Percentiles rank a stretch among this genome's conserved stretches.
These are phyloP conservation scores for Cheilosia scutellata DNA, from an alignment of 2,888 invertebrate genomes.

Conservation along the genomic window DNA sequence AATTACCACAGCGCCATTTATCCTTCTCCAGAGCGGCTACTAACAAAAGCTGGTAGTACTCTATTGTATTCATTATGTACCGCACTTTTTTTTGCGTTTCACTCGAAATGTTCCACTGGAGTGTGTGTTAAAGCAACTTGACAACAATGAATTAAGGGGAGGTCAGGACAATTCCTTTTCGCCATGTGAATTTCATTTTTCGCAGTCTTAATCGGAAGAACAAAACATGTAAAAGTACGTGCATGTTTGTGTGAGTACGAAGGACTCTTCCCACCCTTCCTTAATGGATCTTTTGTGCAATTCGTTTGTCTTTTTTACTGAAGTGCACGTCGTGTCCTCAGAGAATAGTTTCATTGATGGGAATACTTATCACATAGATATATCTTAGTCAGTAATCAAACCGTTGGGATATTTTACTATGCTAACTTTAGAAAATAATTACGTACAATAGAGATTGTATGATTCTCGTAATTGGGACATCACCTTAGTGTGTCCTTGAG, in stretches of 20 bases:
- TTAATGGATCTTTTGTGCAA: conserved; percentile 67
- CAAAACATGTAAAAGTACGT: conserved; percentile 45
- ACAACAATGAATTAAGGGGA: conserved; percentile 69
- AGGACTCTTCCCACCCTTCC: conserved; percentile 22
- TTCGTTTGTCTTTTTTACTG: conserved; percentile 12
- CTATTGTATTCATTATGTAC: conserved; percentile 14
- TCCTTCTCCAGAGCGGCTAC: conserved; percentile 2
- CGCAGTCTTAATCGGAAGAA: conserved; percentile 49
- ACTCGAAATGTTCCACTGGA: conserved; percentile 41
- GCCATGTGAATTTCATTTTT: conserved; percentile 38
- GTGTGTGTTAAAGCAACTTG: conserved; percentile 54
- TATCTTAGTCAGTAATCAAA: background rate
- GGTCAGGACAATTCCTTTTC: conserved; percentile 43
- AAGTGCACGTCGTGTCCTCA: background rate
- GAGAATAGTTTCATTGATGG: conserved; percentile 4
- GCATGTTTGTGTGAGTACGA: conserved; percentile 13
- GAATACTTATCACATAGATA: background rate
- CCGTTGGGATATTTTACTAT: background rate
- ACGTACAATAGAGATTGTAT: background rate
- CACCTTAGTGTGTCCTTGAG: too few relatives aligned
- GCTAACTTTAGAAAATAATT: background rate
- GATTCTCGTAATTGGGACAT: too few relatives aligned
- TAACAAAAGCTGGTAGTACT: conserved; percentile 36
- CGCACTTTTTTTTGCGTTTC: conserved; percentile 20
- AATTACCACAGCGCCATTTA: conserved; percentile 51